phyloP scores from a whole-genome alignment of 2,888 invertebrate genomes.

The Lissocephala sabroskyi region DNA sequence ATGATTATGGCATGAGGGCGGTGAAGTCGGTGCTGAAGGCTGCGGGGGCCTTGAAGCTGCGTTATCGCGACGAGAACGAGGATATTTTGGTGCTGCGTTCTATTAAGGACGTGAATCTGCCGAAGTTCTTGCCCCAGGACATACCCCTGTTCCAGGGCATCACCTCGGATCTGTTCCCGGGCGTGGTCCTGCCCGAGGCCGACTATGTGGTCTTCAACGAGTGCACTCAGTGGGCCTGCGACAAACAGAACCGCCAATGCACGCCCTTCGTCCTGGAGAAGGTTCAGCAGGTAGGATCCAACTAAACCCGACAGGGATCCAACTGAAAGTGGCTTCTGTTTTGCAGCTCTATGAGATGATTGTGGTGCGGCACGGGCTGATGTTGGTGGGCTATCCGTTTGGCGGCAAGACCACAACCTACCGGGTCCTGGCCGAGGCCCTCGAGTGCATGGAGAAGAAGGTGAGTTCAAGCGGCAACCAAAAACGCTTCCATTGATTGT shows the following conservation, averaged over 20 bases:
- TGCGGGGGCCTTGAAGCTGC: conserved; percentile 90
- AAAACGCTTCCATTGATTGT: neutral
- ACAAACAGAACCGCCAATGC: conserved; percentile 84
- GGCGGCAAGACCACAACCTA: conserved; percentile 94
- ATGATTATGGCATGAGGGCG: conserved; percentile 97
- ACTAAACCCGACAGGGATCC: neutral
- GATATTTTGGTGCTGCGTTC: conserved; percentile 89
- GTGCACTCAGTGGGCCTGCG: conserved; percentile 78
- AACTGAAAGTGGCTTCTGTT: conserved; percentile 32
- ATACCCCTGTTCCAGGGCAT: conserved; percentile 94
- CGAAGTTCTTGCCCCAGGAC: conserved; percentile 92
- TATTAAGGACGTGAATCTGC: conserved; percentile 94
- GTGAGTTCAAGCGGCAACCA: conserved; percentile 23
- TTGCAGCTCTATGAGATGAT: conserved; percentile 94
- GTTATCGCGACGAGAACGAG: conserved; percentile 90
- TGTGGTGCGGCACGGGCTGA: conserved; percentile 92
- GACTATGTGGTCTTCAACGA: conserved; percentile 83
- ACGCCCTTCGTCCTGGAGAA: conserved; percentile 90
- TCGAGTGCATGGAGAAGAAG: conserved; percentile 82
- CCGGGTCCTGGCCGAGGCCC: conserved; percentile 84
- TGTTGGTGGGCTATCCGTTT: conserved; percentile 93
- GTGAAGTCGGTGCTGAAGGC: conserved; percentile 94
- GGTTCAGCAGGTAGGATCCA: conserved; percentile 75
- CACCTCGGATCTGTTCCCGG: conserved; percentile 94
- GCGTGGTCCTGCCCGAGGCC: conserved; percentile 82